These are phyloP conservation scores for Sicus ferrugineus DNA, from an alignment of 2,888 invertebrate genomes.

Conservation along the genomic window DNA sequence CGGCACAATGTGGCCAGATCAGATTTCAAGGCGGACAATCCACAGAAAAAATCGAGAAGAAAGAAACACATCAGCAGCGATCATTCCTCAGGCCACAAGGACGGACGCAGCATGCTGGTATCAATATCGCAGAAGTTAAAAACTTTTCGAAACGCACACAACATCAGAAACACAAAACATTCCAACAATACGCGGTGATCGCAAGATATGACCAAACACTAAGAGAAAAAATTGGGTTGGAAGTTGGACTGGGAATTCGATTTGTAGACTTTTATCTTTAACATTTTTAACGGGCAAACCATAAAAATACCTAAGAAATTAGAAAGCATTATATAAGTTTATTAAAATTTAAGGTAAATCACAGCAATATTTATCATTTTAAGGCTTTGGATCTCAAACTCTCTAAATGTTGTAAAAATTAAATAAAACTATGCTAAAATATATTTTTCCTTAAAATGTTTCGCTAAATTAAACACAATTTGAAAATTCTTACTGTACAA, in stretches of 20 bases:
- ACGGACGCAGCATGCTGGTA: slow-evolving; percentile 23
- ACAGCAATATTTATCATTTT: too few relatives aligned
- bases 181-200: neutral
- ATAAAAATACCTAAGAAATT: too few relatives aligned
- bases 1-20: slow-evolving; percentile 29
- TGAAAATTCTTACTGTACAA: neutral
- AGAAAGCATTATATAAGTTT: too few relatives aligned
- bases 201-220: neutral
- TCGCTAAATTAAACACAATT: neutral
- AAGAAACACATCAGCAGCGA: slow-evolving; percentile 16
- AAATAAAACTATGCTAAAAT: too few relatives aligned
- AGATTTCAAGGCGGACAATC: slow-evolving; percentile 35
- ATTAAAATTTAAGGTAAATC: too few relatives aligned
- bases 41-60: neutral
- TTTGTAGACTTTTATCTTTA: too few relatives aligned
- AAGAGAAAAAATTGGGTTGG: neutral
- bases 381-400: too few relatives aligned
- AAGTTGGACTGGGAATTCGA: too few relatives aligned
- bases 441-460: too few relatives aligned
- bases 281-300: too few relatives aligned
- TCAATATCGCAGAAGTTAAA: slow-evolving; percentile 31
- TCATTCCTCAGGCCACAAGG: slow-evolving; percentile 22
- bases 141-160: slow-evolving; percentile 16
- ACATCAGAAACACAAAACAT: neutral
- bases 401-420: too few relatives aligned